These are phyloP conservation scores for Budorcas taxicolor DNA, from an alignment of 2,113 vertebrate genomes.

Conservation along the genomic window DNA sequence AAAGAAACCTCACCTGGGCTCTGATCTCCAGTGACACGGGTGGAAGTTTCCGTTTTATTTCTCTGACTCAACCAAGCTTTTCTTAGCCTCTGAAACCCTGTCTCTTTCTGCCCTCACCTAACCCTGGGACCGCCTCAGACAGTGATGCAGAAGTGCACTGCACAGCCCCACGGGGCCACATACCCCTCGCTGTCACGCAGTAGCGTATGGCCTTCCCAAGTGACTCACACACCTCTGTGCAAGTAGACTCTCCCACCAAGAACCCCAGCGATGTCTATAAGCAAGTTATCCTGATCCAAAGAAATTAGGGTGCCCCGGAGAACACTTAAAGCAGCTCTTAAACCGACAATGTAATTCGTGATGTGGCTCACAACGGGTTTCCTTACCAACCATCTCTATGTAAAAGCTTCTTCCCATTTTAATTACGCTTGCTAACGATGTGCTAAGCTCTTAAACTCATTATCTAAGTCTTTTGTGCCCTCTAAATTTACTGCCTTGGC, in stretches of 20 bases:
- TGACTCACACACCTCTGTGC: background rate
- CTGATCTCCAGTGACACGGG: background rate
- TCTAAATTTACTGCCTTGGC: background rate
- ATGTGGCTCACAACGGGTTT: background rate
- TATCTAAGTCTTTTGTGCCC: background rate
- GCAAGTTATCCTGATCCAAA: background rate
- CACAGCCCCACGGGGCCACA: rapidly evolving
- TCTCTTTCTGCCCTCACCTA: background rate
- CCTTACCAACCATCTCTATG: background rate
- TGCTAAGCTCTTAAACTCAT: background rate
- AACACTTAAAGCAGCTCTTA: background rate
- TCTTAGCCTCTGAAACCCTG: background rate
- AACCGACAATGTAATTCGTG: background rate
- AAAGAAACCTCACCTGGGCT: background rate
- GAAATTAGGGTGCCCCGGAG: background rate
- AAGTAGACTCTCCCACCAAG: background rate
- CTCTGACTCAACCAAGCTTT: background rate
- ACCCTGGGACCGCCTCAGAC: background rate
- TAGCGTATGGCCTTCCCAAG: rapidly evolving
- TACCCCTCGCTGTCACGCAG: rapidly evolving
- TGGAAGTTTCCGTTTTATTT: background rate
- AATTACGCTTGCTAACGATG: background rate
- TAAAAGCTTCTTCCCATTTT: background rate
- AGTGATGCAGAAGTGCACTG: too few relatives aligned
- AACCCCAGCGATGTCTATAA: background rate